Evolutionary conservation across 2,113 vertebrate genomes (phyloP), one percentile per base, ranked within the genome.

Genomic region (Seriola dumerili): DNA sequence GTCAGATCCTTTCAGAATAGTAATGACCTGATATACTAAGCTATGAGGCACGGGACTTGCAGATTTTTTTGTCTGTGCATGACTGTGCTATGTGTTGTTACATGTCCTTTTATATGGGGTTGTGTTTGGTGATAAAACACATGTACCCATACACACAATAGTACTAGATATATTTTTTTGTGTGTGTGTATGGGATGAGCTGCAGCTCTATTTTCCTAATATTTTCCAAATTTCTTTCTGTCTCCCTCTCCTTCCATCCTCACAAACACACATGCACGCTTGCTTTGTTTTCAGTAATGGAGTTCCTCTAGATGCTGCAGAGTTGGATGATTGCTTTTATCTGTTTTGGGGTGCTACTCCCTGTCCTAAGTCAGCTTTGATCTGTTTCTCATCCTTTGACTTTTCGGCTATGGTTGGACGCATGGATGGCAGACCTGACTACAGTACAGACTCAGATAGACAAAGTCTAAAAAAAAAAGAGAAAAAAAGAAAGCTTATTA

Each of bases 1-100:
- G 78, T 74, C 57, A 76, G 83, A 77, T 80, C 66, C 74, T 85
- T 72, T 59, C 79, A 19, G 89, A 91, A 91, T 90, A 87, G 69
- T 86, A 91, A 93, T 91, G 48, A 87, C 76, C 74, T 91, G 74
- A 92, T 93, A 79, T 76, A 68, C 38, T 54, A 32, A 72, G 80
- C 80, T 52, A 23, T 66, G 73, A 78, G 63, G 29, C 80, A 70
- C 21, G 12, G 36, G 14, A 42, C 17, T 72, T 62, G 14, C n/a
- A 72, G 62, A 42, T 61, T 25, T 83, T 46, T 50, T 44, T 57
- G 25, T 32, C 2, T 54, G 55, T 34, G 46, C 70, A 29, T 34
- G 62, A 25, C 44, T 61, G n/a, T 69, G 38, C 16, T 59, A 23
- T 21, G 8, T 11, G 6, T 61, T 64, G 71, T 80, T 76, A 44